Base-by-base conservation (phyloP, 2,797 vertebrate species). In the Natrix natrix region DNA sequence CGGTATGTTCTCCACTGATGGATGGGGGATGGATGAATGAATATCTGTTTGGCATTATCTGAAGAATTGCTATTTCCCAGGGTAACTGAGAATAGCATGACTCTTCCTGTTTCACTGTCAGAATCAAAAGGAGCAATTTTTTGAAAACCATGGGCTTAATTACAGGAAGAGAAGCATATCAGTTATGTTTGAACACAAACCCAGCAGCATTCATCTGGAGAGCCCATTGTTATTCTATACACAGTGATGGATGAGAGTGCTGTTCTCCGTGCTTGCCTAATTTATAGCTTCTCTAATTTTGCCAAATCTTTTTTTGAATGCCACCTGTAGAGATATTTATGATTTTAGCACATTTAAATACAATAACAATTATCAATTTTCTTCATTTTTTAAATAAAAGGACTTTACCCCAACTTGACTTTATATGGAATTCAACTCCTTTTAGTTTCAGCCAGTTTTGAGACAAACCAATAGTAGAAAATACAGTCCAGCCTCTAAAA, bases 11-110 rank as follows among this genome's bases (percentile, higher is more conserved):
- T 74, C 69, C 55, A 26, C 69, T n/a, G 60, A 89, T 86, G 87
- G 86, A 92, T 86, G 57, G 57, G 60, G 52, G 56, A 86, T 54
- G 17, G 43, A 94, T 91, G 63, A 66, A 92, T 86, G 24, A 89
- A 66, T 66, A 55, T 37, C 4, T 48, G 0, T 92, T 92, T 1
- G 92, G 92, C 90, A 56, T 57, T 22, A 28, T 83, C 32, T n/a
- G 66, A 55, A 43, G 86, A 91, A 93, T 61, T 20, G 92, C 56
- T 91, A 56, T 94, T 92, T 92, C 93, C 74, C 69, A 92, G 59
- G 92, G 96, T 94, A 95, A 94, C 94, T 87, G 95, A 90, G 87
- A 94, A 69, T 90, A 93, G 91, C 37, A 32, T 10, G 93, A 48
- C 83, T 93, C 95, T 88, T 92, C 28, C n/a, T 0, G 0, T 90